Base-by-base conservation (phyloP, 2,797 vertebrate genomes). In the Paedocypris micromegethes region DNA sequence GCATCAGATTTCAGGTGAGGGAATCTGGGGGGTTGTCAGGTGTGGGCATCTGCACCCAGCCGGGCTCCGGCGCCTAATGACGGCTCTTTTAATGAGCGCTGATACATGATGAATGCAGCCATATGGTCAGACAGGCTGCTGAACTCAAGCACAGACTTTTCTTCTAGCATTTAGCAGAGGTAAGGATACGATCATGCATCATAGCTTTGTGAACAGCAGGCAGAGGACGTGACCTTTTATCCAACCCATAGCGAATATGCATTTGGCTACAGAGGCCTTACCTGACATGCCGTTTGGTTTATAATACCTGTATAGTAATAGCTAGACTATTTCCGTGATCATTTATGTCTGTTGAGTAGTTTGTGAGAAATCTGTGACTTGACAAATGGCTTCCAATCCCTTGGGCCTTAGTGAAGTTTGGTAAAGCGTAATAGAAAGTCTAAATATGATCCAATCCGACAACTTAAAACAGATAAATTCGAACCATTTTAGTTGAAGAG, bases 71-170 rank as follows among this genome's bases (percentile, higher is more conserved):
- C 80, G 85, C 80, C 81, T 83, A 87, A 85, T 84, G 88, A 90
- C 85, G 86, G 84, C 86, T 86, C 80, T 83, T 85, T 85, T 88
- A 90, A 90, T 90, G 87, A 89, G 88, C 78, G 83, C 81, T 58
- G 77, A 87, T 87, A 84, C 81, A 89, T 90, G 89, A 91, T 90
- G 85, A 89, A 91, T 90, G 88, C 83, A 79, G 77, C 89, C 90
- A 90, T 89, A 90, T 90, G 90, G 88, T 86, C 79, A 78, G 79
- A 77, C 87, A 86, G 85, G 85, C 88, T 90, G 90, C 79, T 80
- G 78, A 77, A 88, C 82, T 83, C 84, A 87, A 85, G 85, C 83
- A 76, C 71, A 57, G 39, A 55, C 67, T 72, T 77, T 78, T 79
- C 81, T 80, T 80, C 80, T 79, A 72, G 78, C 78, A 75, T 72